Percentiles rank a stretch among this genome's conserved stretches.
phyloP scores from a whole-genome alignment of 2,797 vertebrate genomes.

The Ficedula albicollis region DNA sequence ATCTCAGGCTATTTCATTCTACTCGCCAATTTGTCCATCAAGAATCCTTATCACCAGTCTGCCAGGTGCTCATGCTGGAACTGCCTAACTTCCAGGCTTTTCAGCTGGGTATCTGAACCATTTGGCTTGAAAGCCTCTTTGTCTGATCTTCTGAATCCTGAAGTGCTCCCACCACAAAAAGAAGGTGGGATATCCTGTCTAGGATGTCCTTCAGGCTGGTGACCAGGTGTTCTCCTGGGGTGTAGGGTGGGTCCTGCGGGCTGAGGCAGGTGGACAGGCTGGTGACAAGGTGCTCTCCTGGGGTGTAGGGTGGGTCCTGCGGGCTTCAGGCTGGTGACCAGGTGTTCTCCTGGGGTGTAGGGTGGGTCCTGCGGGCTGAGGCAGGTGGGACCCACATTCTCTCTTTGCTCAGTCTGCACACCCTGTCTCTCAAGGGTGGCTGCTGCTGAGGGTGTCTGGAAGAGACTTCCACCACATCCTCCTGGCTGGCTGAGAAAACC shows the following conservation, averaged over 20 bases:
- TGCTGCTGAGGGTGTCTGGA: background rate
- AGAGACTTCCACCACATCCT: background rate
- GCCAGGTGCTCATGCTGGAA: background rate
- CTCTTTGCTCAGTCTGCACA: background rate
- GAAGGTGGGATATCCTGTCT: background rate
- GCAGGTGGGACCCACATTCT: background rate
- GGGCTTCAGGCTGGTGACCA: background rate
- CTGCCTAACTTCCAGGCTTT: background rate
- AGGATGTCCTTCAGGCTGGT: background rate
- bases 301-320: background rate
- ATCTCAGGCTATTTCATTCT: background rate
- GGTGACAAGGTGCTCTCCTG: background rate
- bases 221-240: background rate
- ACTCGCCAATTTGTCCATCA: background rate
- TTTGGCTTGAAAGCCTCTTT: background rate
- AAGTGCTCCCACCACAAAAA: background rate
- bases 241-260: background rate
- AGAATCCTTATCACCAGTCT: background rate
- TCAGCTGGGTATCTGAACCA: background rate
- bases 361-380: background rate
- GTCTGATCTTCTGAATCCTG: background rate
- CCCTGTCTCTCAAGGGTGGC: background rate
- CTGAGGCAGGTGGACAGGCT: background rate
- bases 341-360: background rate
- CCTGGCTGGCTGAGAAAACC: background rate